Evolutionary conservation across 2,797 vertebrate species (phyloP), one percentile per base, ranked within the genome.

Genomic region (Rhinoraja longicauda): DNA sequence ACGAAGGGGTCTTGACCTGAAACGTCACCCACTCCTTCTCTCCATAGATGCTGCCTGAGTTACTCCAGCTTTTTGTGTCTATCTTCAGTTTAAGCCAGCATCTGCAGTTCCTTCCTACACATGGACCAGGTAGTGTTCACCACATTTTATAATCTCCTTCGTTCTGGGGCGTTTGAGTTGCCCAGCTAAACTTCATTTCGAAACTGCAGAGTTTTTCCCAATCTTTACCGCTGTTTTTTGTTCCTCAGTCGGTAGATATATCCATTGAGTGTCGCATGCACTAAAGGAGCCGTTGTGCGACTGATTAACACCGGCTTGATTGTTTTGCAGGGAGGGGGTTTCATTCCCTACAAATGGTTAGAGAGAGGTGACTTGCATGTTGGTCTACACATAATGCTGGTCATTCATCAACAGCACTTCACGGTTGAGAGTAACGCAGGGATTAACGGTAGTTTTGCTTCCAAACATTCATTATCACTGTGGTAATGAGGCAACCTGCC

Each of bases 391-490:
- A 92, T 73, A 92, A 53, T 70, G 0, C 81, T 90, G 82, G 93
- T 92, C 75, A 32, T 94, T 94, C 93, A 93, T 94, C 0, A 75
- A 93, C 45, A 94, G 53, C 76, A 79, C 84, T 94, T 94, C 93
- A 93, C 88, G 93, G 45, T 93, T 94, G 94, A 94, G 93, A 93
- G 82, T 94, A 93, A 93, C 94, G 59, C 2, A 92, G 0, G 93
- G 17, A 13, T 0, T 95, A 94, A 32, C 93, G 92, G 93, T 78
- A 70, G 53, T 93, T 92, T 95, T 93, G 93, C 94, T 96, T 96
- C 93, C 94, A 94, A 59, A 24, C 39, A 94, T 93, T 93, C 94
- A 72, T 94, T 94, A 93, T 72, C 93, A 59, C 95, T 94, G 95
- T 93, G 95, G 93, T 93, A 93, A 93, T 94, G 94, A 94, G 84